These are phyloP conservation scores for Actinia tenebrosa DNA, from an alignment of 64 coral and sea anemone genomes.

Conservation along the genomic window DNA sequence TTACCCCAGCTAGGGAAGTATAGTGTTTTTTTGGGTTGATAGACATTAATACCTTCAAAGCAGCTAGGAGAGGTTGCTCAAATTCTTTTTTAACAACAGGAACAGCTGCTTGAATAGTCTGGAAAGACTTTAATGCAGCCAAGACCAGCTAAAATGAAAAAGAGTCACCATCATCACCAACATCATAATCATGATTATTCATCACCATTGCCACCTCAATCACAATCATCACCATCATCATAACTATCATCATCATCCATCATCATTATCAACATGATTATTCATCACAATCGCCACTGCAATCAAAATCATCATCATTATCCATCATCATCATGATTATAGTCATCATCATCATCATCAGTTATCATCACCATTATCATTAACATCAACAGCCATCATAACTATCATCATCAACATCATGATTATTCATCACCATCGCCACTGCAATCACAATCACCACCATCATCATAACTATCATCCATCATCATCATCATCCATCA, in stretches of 20 bases:
- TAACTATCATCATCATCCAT: neutral
- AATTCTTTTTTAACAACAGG: neutral
- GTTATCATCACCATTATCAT: too few species aligned
- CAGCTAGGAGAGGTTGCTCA: conserved; percentile 38
- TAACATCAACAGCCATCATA: too few species aligned
- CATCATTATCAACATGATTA: neutral
- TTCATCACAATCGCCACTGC: neutral
- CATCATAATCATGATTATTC: neutral
- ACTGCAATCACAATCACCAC: too few species aligned
- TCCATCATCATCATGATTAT: too few species aligned
- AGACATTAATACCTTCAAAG: conserved; percentile 33
- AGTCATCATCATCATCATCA: neutral
- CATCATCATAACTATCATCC: too few species aligned
- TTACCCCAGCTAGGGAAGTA: too few species aligned
- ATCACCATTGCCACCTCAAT: neutral
- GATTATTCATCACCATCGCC: too few species aligned
- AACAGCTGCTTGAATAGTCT: neutral
- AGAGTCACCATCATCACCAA: neutral
- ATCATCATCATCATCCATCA: too few species aligned
- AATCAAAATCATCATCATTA: neutral
- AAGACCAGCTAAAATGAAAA: neutral
- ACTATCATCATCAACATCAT: neutral
- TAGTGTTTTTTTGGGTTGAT: too few species aligned
- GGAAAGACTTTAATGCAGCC: neutral
- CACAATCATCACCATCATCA: too few species aligned